These are phyloP conservation scores for Thamnophis sirtalis DNA, from an alignment of 2,113 vertebrate genomes.

Conservation along the genomic window DNA sequence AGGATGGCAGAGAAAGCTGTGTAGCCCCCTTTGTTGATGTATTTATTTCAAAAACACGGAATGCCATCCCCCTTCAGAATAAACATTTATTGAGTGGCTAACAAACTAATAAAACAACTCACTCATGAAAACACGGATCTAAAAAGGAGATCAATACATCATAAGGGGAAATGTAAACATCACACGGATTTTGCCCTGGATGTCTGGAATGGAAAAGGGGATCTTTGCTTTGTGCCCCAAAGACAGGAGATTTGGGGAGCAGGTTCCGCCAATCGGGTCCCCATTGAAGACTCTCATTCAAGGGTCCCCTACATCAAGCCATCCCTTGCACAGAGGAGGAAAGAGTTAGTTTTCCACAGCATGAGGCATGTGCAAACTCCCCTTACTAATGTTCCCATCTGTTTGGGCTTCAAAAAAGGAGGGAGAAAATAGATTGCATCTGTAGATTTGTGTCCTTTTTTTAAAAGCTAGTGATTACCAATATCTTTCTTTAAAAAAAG, in stretches of 20 bases:
- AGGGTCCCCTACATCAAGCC: background rate
- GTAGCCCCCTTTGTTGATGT: background rate
- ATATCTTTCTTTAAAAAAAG: background rate
- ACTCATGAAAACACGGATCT: too few species aligned
- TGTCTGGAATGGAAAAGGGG: background rate
- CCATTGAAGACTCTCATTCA: background rate
- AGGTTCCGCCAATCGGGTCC: background rate
- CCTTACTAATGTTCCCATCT: background rate
- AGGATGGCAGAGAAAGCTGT: too few species aligned
- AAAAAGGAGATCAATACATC: background rate
- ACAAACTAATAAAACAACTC: background rate
- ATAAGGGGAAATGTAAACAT: background rate
- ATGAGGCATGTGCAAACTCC: background rate
- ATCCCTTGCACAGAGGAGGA: background rate
- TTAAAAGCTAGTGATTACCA: background rate
- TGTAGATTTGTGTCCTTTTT: background rate
- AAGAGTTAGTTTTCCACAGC: background rate
- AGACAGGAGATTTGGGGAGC: background rate
- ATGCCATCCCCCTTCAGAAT: background rate
- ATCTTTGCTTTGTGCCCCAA: background rate
- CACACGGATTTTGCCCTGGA: background rate
- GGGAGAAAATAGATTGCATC: background rate
- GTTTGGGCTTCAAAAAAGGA: background rate
- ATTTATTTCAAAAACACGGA: background rate
- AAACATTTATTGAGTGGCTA: background rate